These are phyloP conservation scores for Nymphalis urticae DNA, from an alignment of 2,888 invertebrate species.

Conservation along the genomic window DNA sequence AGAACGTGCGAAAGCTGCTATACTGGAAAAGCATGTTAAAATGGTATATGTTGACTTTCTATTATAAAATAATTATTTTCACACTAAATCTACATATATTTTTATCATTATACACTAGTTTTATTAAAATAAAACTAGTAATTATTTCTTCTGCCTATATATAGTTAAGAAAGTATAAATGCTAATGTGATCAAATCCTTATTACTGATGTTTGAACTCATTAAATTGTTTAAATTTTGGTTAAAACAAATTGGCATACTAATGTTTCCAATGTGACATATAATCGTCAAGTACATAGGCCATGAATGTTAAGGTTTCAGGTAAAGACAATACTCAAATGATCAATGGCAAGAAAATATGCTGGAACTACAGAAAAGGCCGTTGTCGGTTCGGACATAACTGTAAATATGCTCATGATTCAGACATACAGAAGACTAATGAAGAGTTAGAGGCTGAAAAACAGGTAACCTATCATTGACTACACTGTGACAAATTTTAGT, in stretches of 20 bases:
- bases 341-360: constrained; percentile 95
- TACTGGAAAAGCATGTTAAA: constrained; percentile 95
- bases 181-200: no score
- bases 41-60: constrained; percentile 87
- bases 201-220: no score
- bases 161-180: no score
- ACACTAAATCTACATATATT: not conserved
- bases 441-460: constrained; percentile 82
- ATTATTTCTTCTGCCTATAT: not conserved
- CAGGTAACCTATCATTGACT: constrained; percentile 53
- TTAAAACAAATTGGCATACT: constrained; percentile 36
- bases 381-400: constrained; percentile 94
- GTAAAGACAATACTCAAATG: constrained; percentile 86
- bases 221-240: constrained; percentile 3
- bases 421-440: constrained; percentile 85
- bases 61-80: constrained; percentile 41
- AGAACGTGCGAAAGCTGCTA: constrained; percentile 91
- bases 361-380: constrained; percentile 95
- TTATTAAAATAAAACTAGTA: not conserved
- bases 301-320: constrained; percentile 82
- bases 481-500: not conserved
- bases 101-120: not conserved
- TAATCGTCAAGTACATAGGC: constrained; percentile 82
- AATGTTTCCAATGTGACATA: constrained; percentile 65
- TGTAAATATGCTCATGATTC: constrained; percentile 96